Percentiles rank a stretch among this genome's conserved stretches.
Evolutionary conservation across 2,888 invertebrate species (phyloP).

Genomic region (Brassicogethes aeneus): DNA sequence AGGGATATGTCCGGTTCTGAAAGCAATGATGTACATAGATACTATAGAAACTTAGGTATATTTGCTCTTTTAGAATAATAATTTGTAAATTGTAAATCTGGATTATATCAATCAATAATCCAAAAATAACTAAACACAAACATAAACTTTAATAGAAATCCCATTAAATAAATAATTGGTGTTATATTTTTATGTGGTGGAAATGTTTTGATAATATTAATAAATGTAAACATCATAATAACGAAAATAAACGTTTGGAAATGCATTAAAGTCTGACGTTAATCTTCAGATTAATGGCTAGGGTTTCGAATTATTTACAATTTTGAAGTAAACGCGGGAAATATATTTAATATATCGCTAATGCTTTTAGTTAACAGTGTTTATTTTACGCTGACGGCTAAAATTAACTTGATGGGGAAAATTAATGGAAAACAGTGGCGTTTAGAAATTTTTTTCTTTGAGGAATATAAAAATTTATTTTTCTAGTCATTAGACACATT

Average conservation of each 20-base stretch:
- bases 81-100: too few relatives aligned
- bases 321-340: background rate
- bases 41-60: too few relatives aligned
- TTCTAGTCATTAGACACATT: too few relatives aligned
- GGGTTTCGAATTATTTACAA: background rate
- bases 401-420: constrained; percentile 11
- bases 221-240: background rate
- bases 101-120: too few relatives aligned
- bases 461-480: too few relatives aligned
- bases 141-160: too few relatives aligned
- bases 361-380: background rate
- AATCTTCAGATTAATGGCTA: background rate
- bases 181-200: background rate
- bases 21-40: too few relatives aligned
- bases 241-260: background rate
- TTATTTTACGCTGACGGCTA: background rate
- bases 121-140: too few relatives aligned
- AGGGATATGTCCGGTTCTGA: too few relatives aligned
- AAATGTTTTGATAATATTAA: background rate
- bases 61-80: too few relatives aligned
- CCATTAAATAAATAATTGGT: background rate
- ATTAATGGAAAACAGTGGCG: constrained; percentile 29
- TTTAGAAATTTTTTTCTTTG: too few relatives aligned
- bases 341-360: background rate
- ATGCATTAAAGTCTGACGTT: background rate